A percentile compares a stretch with the other conserved stretches of the same genome.
These are phyloP conservation scores for Caerostris darwini DNA, from an alignment of 1,140 invertebrate species.

Conservation along the genomic window DNA sequence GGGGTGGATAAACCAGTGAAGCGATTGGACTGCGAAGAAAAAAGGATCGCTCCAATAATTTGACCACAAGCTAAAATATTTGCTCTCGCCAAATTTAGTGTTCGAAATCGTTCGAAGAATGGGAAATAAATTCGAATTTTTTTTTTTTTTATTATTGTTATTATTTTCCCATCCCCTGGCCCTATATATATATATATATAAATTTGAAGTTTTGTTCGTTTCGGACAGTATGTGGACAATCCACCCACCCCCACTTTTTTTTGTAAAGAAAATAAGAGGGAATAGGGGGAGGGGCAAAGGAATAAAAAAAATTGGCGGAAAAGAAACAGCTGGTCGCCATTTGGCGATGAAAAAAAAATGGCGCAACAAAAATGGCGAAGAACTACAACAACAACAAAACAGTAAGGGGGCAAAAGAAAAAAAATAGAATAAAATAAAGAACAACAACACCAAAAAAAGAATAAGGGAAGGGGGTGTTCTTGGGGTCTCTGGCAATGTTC, in stretches of 20 bases:
- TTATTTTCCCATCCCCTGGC: background rate
- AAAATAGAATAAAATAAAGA: background rate
- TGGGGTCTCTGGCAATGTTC: slow-evolving; percentile 60
- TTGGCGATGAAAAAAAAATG: slow-evolving; percentile 33
- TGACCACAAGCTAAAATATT: slow-evolving; percentile 55
- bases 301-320: slow-evolving; percentile 54
- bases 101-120: slow-evolving; percentile 30
- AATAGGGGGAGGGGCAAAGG: background rate
- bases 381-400: background rate
- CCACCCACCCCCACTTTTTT: background rate
- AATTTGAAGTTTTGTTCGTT: slow-evolving; percentile 37
- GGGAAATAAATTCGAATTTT: slow-evolving; percentile 57
- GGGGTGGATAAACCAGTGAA: background rate
- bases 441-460: background rate
- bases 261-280: slow-evolving; percentile 12
- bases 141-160: background rate
- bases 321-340: slow-evolving; percentile 70
- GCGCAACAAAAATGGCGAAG: slow-evolving; percentile 4
- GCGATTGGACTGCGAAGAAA: background rate
- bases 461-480: background rate
- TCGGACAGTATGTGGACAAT: slow-evolving; percentile 65
- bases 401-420: background rate
- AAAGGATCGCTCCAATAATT: slow-evolving; percentile 30
- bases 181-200: background rate
- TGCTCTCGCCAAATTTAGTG: slow-evolving; percentile 53